Evolutionary conservation across 2,797 vertebrate genomes (phyloP), one percentile per base, ranked within the genome.

Genomic region (Microchirus variegatus): DNA sequence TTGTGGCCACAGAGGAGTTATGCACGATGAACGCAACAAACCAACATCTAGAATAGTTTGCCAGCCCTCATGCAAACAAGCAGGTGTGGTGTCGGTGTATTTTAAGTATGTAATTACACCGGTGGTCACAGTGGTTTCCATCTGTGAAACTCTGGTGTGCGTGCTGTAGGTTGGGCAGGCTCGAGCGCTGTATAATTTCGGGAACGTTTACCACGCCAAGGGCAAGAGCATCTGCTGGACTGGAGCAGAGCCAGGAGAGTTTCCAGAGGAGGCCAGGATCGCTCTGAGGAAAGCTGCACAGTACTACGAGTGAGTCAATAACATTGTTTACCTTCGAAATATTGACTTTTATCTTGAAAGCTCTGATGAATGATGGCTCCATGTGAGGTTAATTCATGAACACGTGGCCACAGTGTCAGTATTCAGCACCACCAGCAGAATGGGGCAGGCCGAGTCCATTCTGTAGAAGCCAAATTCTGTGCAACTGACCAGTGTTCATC

Each of bases 201-300:
- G 97, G 78, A 99, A 99, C 46, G 95, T 98, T 0, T 97, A 96
- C 93, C 96, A 98, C 40, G 95, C 97, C 76, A 97, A 98, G 82
- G 97, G 96, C 60, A 98, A 98, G 86, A 95, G 93, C 72, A 94
- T 96, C 77, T 95, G 95, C 70, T 97, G 91, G 90, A 94, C 83
- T 63, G 95, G 95, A 61, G 90, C 94, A 1, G 96, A 98, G 75
- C 93, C 94, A 26, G 95, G 95, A 73, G 96, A 97, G 42, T 95
- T 98, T 87, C 95, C 96, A 17, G 96, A 98, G 75, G 97, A 98
- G 68, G 95, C 96, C 51, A 92, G 90, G 77, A 82, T 81, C 4
- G 95, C 96, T 47, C 90, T 99, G 70, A 94, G 94, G 85, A 96
- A 95, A 78, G 97, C 97, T 18, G 94, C 95, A 17, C 93, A 96